These are phyloP conservation scores for Gymnosoma rotundatum DNA, from an alignment of 2,888 invertebrate genomes.

Conservation along the genomic window DNA sequence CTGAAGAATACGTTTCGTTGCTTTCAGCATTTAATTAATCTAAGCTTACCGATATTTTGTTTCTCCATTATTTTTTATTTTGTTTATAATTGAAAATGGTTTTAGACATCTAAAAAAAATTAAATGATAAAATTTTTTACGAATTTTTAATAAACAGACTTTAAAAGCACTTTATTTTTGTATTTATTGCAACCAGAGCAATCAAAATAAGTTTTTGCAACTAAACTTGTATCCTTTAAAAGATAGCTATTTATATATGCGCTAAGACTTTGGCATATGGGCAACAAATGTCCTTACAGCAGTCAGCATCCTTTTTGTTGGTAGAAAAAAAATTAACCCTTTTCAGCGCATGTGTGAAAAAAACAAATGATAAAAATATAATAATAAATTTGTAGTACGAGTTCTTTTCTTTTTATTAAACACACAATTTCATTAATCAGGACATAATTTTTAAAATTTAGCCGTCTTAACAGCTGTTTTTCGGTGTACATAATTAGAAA, in stretches of 20 bases:
- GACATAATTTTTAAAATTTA: constrained; percentile 51
- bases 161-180: constrained; percentile 25
- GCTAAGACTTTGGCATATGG: constrained; percentile 17
- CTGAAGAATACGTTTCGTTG: neutral
- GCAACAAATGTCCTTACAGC: constrained; percentile 18
- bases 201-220: constrained; percentile 71
- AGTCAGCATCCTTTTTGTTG: constrained; percentile 26
- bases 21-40: neutral
- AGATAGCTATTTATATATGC: constrained; percentile 77
- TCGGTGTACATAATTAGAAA: constrained; percentile 18
- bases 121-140: constrained; percentile 6
- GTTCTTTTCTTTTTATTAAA: constrained; percentile 9
- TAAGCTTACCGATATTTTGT: constrained; percentile 37
- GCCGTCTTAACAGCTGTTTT: constrained; percentile 53
- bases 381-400: constrained; percentile 7
- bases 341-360: constrained; percentile 58
- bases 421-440: constrained; percentile 49
- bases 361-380: neutral
- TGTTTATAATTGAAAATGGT: neutral
- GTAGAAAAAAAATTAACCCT: neutral
- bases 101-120: neutral
- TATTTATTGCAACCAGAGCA: constrained; percentile 7
- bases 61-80: constrained; percentile 11
- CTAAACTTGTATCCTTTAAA: constrained; percentile 75
- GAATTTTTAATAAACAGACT: neutral